These are phyloP conservation scores for Cosmorhoe ocellata DNA, from an alignment of 2,888 invertebrate species.

Conservation along the genomic window DNA sequence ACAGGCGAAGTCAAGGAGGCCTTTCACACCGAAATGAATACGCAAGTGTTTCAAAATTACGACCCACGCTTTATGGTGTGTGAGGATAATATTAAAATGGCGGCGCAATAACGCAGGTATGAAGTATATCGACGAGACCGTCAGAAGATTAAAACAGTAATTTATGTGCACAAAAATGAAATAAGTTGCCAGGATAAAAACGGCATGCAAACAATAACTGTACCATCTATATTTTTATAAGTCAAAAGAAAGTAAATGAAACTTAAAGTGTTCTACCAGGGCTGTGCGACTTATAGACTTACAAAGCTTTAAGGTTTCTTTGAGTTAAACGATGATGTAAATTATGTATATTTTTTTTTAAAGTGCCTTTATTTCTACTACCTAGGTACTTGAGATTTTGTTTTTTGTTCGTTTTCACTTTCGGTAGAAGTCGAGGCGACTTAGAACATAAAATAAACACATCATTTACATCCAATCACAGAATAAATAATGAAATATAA, in stretches of 20 bases:
- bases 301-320: slow-evolving; percentile 9
- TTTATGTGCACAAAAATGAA: slow-evolving; percentile 13
- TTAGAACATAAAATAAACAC: no score
- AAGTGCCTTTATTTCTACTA: no score
- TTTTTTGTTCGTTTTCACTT: no score
- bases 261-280: neutral
- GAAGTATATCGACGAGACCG: slow-evolving; percentile 28
- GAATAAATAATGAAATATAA: no score
- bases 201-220: slow-evolving; percentile 7
- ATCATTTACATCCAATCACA: no score
- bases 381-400: no score
- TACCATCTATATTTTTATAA: slow-evolving; percentile 11
- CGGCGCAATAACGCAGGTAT: slow-evolving; percentile 31
- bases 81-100: slow-evolving; percentile 49
- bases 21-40: slow-evolving; percentile 56
- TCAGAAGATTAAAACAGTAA: slow-evolving; percentile 26
- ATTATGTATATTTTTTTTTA: no score
- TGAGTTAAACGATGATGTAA: neutral
- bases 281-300: slow-evolving; percentile 1
- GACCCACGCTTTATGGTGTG: slow-evolving; percentile 52
- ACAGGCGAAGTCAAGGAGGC: slow-evolving; percentile 48
- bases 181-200: slow-evolving; percentile 12
- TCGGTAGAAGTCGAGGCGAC: no score
- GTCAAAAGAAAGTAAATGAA: neutral
- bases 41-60: slow-evolving; percentile 60